Conservation (phyloP, 2,888 invertebrate species). For the Helobdella robusta region DNA sequence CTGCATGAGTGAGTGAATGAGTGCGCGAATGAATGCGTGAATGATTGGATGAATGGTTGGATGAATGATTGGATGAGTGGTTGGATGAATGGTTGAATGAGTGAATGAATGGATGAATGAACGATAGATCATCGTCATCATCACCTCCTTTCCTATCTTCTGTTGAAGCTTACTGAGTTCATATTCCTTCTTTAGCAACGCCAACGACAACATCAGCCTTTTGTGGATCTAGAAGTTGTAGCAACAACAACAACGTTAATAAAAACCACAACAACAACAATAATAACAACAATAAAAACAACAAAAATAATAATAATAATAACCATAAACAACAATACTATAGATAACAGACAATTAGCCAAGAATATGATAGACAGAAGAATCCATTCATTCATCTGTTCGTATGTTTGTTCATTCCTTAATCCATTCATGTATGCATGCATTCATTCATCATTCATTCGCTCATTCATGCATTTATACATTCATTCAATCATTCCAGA, state of each 20-base stretch:
- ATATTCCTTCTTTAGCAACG: constrained; percentile 88
- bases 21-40: too few relatives aligned
- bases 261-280: background rate
- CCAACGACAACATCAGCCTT: constrained; percentile 76
- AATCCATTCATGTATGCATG: too few relatives aligned
- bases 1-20: constrained; percentile 54
- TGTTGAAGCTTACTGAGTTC: constrained; percentile 90
- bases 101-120: too few relatives aligned
- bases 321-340: background rate
- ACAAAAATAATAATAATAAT: background rate
- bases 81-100: too few relatives aligned
- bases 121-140: background rate
- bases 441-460: too few relatives aligned
- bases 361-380: too few relatives aligned
- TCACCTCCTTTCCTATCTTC: constrained; percentile 68
- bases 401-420: too few relatives aligned
- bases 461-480: too few relatives aligned
- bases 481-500: too few relatives aligned
- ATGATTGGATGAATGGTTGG: too few relatives aligned
- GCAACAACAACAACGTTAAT: background rate
- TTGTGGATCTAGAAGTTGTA: constrained; percentile 69
- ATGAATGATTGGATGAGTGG: too few relatives aligned
- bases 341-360: background rate
- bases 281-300: background rate
- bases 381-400: too few relatives aligned